Conservation (phyloP, 2,888 invertebrate species). For the Hirtodrosophila duncani region DNA sequence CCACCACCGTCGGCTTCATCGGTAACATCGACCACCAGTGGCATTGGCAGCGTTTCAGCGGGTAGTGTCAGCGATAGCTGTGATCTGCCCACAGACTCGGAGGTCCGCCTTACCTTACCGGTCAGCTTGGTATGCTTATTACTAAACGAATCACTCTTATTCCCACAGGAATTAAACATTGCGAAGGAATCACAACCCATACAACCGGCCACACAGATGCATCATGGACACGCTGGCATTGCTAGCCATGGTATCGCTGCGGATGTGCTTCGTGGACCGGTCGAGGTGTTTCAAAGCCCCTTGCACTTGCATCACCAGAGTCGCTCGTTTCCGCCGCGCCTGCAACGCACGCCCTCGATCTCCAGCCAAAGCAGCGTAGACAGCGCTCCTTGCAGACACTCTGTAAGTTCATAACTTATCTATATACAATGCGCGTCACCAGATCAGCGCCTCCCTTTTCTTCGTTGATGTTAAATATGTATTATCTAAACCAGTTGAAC, state of each 20-base stretch:
- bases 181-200: conserved; percentile 83
- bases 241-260: conserved; percentile 43
- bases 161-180: conserved; percentile 82
- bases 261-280: conserved; percentile 79
- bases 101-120: conserved; percentile 60
- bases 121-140: neutral
- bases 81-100: conserved; percentile 77
- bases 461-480: no score
- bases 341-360: conserved; percentile 88
- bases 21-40: conserved; percentile 76
- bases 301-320: conserved; percentile 84
- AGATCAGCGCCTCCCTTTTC: neutral
- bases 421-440: no score
- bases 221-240: conserved; percentile 46
- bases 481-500: no score
- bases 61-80: conserved; percentile 77
- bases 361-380: conserved; percentile 91
- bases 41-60: conserved; percentile 74
- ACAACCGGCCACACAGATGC: conserved; percentile 79
- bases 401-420: conserved; percentile 58
- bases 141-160: neutral
- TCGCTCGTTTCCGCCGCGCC: conserved; percentile 83
- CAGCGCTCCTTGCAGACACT: conserved; percentile 83
- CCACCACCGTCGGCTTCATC: conserved; percentile 78
- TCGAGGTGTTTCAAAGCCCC: conserved; percentile 81